These are phyloP conservation scores for Sarcophaga bullata DNA, from an alignment of 1,140 invertebrate genomes.

Conservation along the genomic window DNA sequence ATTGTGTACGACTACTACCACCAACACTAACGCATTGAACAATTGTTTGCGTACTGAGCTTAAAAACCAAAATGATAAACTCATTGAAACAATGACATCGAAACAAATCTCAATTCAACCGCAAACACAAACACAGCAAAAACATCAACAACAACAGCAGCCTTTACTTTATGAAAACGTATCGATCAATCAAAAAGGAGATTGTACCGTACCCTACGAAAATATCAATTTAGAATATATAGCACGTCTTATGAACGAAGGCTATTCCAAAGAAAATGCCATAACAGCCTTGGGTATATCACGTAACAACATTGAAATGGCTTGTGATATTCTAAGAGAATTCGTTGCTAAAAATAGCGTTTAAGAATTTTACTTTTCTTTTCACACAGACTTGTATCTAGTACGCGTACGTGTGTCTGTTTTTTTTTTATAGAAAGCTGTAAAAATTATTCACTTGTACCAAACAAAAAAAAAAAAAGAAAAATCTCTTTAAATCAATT, in stretches of 20 bases:
- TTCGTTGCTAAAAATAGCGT: conserved; percentile 72
- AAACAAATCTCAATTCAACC: not conserved
- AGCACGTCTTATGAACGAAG: conserved; percentile 84
- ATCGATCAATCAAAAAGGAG: conserved; percentile 65
- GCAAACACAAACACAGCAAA: conserved; percentile 40
- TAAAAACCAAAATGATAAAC: conserved; percentile 14
- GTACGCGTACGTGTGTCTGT: not conserved
- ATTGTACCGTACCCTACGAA: conserved; percentile 75
- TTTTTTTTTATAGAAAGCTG: not conserved
- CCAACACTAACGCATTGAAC: conserved; percentile 41
- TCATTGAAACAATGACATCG: not conserved
- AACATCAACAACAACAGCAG: conserved; percentile 49
- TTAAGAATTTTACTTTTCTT: conserved; percentile 44
- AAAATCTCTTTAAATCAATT: not conserved
- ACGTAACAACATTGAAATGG: conserved; percentile 93
- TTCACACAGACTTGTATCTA: not conserved
- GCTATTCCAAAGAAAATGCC: conserved; percentile 89
- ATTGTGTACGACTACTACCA: conserved; percentile 50
- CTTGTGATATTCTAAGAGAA: conserved; percentile 92
- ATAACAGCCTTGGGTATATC: conserved; percentile 90
- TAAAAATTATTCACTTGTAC: not conserved
- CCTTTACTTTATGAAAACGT: conserved; percentile 64
- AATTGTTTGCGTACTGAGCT: conserved; percentile 11
- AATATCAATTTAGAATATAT: conserved; percentile 94
- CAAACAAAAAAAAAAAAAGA: conserved; percentile 10